phyloP scores from a whole-genome alignment of 2,888 invertebrate genomes.

The Matsumyia berberina region DNA sequence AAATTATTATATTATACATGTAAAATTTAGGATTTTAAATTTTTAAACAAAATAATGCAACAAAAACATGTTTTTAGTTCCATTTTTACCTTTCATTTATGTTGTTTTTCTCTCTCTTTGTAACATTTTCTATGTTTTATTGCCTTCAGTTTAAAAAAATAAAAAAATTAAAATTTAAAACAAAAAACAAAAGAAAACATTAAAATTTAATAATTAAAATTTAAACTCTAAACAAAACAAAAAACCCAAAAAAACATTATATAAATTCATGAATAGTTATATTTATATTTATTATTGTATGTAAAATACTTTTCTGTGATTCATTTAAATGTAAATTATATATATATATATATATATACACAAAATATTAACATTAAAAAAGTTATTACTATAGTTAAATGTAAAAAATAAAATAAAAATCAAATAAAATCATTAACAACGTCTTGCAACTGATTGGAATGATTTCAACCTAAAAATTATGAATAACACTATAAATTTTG shows the following conservation, averaged over 20 bases:
- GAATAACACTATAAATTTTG: slow-evolving; percentile 40
- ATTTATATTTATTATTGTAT: slow-evolving; percentile 75
- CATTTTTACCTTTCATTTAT: slow-evolving; percentile 9
- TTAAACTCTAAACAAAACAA: slow-evolving; percentile 28
- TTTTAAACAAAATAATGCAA: slow-evolving; percentile 71
- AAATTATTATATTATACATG: slow-evolving; percentile 55
- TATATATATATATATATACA: slow-evolving; percentile 71
- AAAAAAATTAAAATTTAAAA: slow-evolving; percentile 35
- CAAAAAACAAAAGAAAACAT: slow-evolving; percentile 26
- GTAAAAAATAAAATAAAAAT: slow-evolving; percentile 39
- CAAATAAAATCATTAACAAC: slow-evolving; percentile 38
- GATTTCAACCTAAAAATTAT: slow-evolving; percentile 45
- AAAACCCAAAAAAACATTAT: slow-evolving; percentile 38
- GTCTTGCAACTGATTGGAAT: slow-evolving; percentile 68
- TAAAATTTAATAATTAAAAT: slow-evolving; percentile 40
- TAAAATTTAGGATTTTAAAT: slow-evolving; percentile 73
- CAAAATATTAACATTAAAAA: slow-evolving; percentile 63
- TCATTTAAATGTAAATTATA: slow-evolving; percentile 77
- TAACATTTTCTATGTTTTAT: not conserved
- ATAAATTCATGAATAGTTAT: slow-evolving; percentile 72
- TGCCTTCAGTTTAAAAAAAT: slow-evolving; percentile 2
- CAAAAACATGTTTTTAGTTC: slow-evolving; percentile 24
- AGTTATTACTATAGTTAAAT: slow-evolving; percentile 62
- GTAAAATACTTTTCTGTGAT: slow-evolving; percentile 78
- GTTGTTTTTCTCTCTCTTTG: slow-evolving; percentile 38